Evolutionary conservation across 1,140 invertebrate species (phyloP), one percentile per base, ranked within the genome.

Genomic region (Trachelipus rathkii): DNA sequence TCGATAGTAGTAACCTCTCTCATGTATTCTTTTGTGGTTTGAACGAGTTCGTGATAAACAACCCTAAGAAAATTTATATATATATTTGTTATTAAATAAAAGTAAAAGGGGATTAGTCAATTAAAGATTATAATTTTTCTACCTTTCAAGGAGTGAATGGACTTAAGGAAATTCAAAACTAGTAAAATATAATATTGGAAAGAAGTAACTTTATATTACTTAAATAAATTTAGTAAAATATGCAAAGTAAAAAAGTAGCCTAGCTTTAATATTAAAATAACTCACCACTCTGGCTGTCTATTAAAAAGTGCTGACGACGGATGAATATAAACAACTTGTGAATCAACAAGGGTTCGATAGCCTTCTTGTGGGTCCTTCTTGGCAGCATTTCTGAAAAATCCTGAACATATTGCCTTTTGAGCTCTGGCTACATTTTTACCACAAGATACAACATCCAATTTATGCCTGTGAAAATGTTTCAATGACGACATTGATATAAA

Each of bases 11-110:
- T 99, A 0, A 99, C 96, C 86, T 99, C 96, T 68, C 97, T 88
- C 98, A 99, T 99, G 84, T 99, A 99, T 85, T 99, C 98, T 83
- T 99, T 99, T 0, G 98, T 99, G 0, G 98, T 99, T 85, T 99
- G 93, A 0, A 99, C 96, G 72, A 99, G 85, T 85, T 99, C 97
- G 84, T 99, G 96, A 84, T 99, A 99, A 72, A 99, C 94, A 0
- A 99, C 95, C 79, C 79, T 81, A 74, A 53, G 60, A 45, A 21
- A 73, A 73, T 46, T 23, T n/a, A n/a, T n/a, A n/a, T n/a, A n/a
- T n/a, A n/a, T n/a, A n/a, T n/a, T n/a, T n/a, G n/a, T n/a, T n/a
- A n/a, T n/a, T n/a, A n/a, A n/a, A n/a, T n/a, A n/a, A n/a, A n/a
- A n/a, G n/a, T n/a, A n/a, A n/a, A n/a, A n/a, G n/a, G n/a, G n/a